phyloP scores from a whole-genome alignment of 2,797 vertebrate genomes.

The Anas acuta region DNA sequence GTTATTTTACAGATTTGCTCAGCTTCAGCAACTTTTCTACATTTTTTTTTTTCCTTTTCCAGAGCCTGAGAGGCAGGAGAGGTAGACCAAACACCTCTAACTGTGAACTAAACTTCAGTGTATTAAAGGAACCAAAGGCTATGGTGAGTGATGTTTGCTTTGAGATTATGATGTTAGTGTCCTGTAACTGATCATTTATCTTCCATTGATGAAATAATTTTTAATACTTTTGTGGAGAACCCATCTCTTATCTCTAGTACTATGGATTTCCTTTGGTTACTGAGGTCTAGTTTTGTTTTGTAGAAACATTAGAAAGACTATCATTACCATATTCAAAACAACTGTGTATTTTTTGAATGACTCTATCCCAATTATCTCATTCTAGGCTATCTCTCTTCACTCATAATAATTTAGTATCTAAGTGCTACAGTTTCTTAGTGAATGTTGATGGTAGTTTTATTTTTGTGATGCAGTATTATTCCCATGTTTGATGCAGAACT shows the following conservation, averaged over 20 bases:
- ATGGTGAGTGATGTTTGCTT: neutral
- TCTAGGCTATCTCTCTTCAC: neutral
- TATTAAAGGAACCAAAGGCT: neutral
- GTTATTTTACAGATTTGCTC: neutral
- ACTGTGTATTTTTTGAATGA: neutral
- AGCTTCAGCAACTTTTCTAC: neutral
- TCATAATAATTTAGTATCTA: neutral
- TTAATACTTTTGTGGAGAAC: neutral
- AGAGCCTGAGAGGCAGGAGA: neutral
- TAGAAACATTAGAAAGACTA: neutral
- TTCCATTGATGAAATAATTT: neutral
- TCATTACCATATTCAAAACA: neutral
- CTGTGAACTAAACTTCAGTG: neutral
- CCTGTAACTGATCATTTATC: neutral
- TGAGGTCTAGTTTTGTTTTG: neutral
- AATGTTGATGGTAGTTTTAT: neutral
- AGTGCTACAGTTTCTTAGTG: neutral
- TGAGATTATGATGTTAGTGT: neutral
- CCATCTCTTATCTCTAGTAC: neutral
- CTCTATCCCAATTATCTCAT: neutral
- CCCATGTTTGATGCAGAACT: neutral
- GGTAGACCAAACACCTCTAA: neutral
- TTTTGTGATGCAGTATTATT: neutral
- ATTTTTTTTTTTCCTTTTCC: neutral
- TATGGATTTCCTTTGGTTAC: neutral